Evolutionary conservation across 2,888 invertebrate species (phyloP), one percentile per base, ranked within the genome.

Genomic region (Watsonalla cultraria): DNA sequence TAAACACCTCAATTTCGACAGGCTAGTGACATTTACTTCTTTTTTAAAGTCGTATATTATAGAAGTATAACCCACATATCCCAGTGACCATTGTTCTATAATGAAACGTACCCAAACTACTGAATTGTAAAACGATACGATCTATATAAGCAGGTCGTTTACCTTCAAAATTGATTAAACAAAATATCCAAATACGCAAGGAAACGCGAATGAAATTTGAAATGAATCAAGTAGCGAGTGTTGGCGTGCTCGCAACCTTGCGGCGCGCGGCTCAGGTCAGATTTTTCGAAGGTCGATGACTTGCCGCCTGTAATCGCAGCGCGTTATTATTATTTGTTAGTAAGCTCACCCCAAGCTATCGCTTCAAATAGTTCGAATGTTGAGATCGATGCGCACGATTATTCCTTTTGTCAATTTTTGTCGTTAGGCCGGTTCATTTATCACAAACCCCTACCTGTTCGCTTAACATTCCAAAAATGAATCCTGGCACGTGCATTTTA

Each of bases 211-310:
- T 59, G 52, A 68, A 53, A 46, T 50, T 53, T 54, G 55, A 51
- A 68, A 53, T 64, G 50, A 66, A 64, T 68, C 60, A 63, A 61
- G 59, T 60, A 57, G 54, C 53, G 59, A 53, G 57, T 51, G 51
- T 52, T 60, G 69, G 62, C 66, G 68, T 62, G 74, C 72, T 76
- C 77, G 81, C 86, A 87, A 89, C 87, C 88, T 88, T 89, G 87
- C 78, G 77, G 72, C 76, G 80, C 77, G 76, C 81, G 72, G 78
- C 83, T 82, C 88, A 88, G 88, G 89, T 89, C 88, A 89, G 86
- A 90, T 88, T 81, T 90, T 90, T 87, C 84, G 89, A 90, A 90
- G 90, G 90, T 90, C 90, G 85, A 84, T 90, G 90, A 90, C 90
- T 87, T 79, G 83, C 66, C 37, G 60, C 65, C 66, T 72, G 76